These are phyloP conservation scores for Enoplosus armatus DNA, from an alignment of 2,797 vertebrate genomes.

Conservation along the genomic window DNA sequence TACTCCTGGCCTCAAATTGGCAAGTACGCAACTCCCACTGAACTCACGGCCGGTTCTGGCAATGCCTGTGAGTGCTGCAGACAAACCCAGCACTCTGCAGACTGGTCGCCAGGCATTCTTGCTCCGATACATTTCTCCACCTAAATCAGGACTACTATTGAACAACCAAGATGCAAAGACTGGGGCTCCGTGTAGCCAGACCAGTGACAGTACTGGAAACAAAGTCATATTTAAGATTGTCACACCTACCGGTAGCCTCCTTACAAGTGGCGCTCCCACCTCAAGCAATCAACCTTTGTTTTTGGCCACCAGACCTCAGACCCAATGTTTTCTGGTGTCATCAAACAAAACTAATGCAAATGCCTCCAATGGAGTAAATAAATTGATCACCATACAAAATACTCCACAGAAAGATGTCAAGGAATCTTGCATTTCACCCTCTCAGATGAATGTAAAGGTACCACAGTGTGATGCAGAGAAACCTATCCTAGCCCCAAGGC, in stretches of 20 bases:
- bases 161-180: constrained; percentile 78
- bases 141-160: constrained; percentile 80
- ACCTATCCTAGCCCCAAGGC: constrained; percentile 69
- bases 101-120: constrained; percentile 86
- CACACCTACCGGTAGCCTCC: constrained; percentile 75
- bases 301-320: constrained; percentile 82
- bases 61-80: constrained; percentile 78
- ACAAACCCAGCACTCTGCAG: constrained; percentile 77
- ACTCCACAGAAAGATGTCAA: constrained; percentile 63
- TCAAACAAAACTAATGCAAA: constrained; percentile 77
- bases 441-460: constrained; percentile 57
- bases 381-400: constrained; percentile 69
- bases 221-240: constrained; percentile 87
- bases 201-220: constrained; percentile 75
- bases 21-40: constrained; percentile 68
- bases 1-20: constrained; percentile 65
- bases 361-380: constrained; percentile 72
- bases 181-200: constrained; percentile 63
- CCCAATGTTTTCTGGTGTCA: constrained; percentile 84
- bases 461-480: constrained; percentile 67
- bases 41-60: constrained; percentile 79
- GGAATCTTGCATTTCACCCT: constrained; percentile 53
- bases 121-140: constrained; percentile 84
- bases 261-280: constrained; percentile 68
- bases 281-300: constrained; percentile 81